phyloP scores from a whole-genome alignment of 2,888 invertebrate genomes.

The Lochmaea capreae region DNA sequence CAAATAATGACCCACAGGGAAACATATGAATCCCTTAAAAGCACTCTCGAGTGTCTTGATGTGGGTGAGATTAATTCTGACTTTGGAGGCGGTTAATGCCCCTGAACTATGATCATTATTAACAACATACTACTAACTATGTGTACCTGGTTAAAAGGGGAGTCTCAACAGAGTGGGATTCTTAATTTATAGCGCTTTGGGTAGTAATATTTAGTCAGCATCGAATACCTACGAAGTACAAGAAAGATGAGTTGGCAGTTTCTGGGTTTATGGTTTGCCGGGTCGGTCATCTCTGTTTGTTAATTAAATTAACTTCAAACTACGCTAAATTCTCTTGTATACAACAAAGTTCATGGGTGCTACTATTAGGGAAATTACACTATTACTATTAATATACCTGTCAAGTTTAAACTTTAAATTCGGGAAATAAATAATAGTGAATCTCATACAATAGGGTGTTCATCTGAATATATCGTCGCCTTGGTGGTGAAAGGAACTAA shows the following conservation, averaged over 20 bases:
- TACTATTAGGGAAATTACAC: background rate
- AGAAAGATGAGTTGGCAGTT: slow-evolving; percentile 17
- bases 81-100: slow-evolving; percentile 56
- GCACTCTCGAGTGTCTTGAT: slow-evolving; percentile 48
- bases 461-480: too few species aligned
- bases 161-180: slow-evolving; percentile 27
- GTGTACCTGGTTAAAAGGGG: slow-evolving; percentile 51
- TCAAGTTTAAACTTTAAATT: too few species aligned
- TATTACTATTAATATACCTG: too few species aligned
- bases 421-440: too few species aligned
- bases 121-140: slow-evolving; percentile 56
- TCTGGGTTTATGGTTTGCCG: slow-evolving; percentile 2
- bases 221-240: slow-evolving; percentile 13
- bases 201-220: slow-evolving; percentile 7
- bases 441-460: too few species aligned
- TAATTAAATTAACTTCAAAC: background rate
- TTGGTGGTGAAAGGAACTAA: too few species aligned
- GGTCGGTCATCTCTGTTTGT: background rate
- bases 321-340: background rate
- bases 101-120: slow-evolving; percentile 59
- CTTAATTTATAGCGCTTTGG: slow-evolving; percentile 28
- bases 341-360: background rate
- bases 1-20: slow-evolving; percentile 37
- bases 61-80: slow-evolving; percentile 60
- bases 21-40: slow-evolving; percentile 52